Base-by-base conservation (phyloP, 2,113 vertebrate species). In the Todiramphus saurophagus region DNA sequence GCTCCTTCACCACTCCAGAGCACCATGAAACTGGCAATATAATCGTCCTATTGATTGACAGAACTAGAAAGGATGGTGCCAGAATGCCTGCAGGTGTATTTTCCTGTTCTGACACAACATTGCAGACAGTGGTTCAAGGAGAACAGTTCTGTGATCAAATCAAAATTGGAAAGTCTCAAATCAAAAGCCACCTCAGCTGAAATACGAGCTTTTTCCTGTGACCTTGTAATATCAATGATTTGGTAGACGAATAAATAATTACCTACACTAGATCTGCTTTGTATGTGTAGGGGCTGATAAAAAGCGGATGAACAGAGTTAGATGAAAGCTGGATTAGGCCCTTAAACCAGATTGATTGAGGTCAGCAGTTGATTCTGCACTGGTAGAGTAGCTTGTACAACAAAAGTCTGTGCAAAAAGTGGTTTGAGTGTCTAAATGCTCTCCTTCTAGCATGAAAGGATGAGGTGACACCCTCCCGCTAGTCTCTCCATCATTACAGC, bases 381-480 rank as follows among this genome's bases (percentile, higher is more conserved):
- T 37, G 43, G 27, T 14, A 60, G 37, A 69, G n/a, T 7, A 50
- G 21, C n/a, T 58, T 12, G 18, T 39, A 35, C 13, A 82, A 37
- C 60, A 73, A 44, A 44, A 44, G 8, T 17, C 63, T 58, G 20
- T 7, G 31, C 41, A 30, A 55, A 70, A 35, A 15, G 39, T 19
- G 41, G 6, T 12, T 3, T 69, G 39, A 21, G 35, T 28, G 16
- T 35, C 50, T 62, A 30, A 78, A 59, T 8, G 59, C 20, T 35
- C 1, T 19, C 12, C 33, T 56, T 44, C 30, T 87, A 24, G 27
- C 16, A 28, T 0, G 0, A 83, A 35, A n/a, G 24, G 24, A 11
- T 5, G 35, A 53, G 48, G 67, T 8, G 8, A 30, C 2, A 68
- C 10, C 10, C 33, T 64, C 50, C 79, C 69, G 39, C 39, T 30